Base-by-base conservation (phyloP, 2,113 vertebrate genomes). In the Probosciger aterrimus region DNA sequence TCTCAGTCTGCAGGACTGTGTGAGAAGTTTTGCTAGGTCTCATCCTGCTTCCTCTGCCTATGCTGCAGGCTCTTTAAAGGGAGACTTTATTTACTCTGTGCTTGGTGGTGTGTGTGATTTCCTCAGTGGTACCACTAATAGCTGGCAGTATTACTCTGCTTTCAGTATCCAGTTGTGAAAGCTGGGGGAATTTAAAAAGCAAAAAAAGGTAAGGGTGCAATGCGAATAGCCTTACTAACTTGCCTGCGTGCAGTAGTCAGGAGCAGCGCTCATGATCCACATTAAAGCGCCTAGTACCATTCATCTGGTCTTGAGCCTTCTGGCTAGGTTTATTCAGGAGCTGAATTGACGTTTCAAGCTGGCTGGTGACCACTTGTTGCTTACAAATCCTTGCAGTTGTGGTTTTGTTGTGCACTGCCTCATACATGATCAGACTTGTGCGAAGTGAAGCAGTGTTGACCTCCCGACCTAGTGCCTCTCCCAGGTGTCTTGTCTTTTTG, bases 221-320 rank as follows among this genome's bases (percentile, higher is more conserved):
- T 68, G 23, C 16, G 18, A 43, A 67, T 33, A 41, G 8, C 18
- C 7, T 65, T 76, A 85, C 33, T 60, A 24, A 7, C 35, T 64
- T 19, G 23, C 4, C 19, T 79, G 13, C 20, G 4, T 79, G 9
- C 10, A 15, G 17, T 47, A 46, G 18, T 60, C 20, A 5, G 6
- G 69, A 91, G 24, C 22, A 64, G 35, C 2, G 3, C 4, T 64
- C 23, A 18, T 67, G 25, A 31, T 53, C 3, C 1, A 1, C 0
- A 0, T 63, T 70, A 25, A 75, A 93, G 44, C 18, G 44, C 18
- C 14, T 55, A 16, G 14, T 73, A 19, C 49, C 43, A 41, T 73
- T 35, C 4, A 5, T 33, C 13, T 65, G 35, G 25, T 33, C 23
- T 73, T 79, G 33, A 53, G 43, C 25, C 33, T 71, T 86, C 83